Conservation (phyloP, 2,113 vertebrate genomes). For the Psilopsiagon aymara region DNA sequence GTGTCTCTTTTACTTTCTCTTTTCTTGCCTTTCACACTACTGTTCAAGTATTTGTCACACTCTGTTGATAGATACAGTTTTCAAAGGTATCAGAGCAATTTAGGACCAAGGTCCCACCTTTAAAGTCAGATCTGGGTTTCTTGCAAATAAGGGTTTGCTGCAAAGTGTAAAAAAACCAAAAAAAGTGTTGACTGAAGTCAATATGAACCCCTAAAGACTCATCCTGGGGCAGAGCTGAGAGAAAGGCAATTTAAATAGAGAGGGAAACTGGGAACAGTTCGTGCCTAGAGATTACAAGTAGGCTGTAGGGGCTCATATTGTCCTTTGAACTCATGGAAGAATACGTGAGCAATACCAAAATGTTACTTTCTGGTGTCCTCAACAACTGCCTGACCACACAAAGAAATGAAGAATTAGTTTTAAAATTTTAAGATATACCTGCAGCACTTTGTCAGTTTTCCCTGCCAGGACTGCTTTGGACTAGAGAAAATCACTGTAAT, state of each 20-base stretch:
- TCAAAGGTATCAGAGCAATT: background rate
- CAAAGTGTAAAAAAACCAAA: background rate
- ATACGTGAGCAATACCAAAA: background rate
- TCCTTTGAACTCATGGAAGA: background rate
- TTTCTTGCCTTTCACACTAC: background rate
- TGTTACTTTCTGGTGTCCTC: background rate
- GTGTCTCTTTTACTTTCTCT: background rate
- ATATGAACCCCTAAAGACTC: background rate
- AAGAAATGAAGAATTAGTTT: background rate
- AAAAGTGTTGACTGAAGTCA: background rate
- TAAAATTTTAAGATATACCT: background rate
- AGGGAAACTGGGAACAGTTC: background rate
- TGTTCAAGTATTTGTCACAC: conserved; percentile 9
- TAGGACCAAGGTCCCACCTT: background rate
- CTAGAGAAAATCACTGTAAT: background rate
- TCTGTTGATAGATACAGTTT: conserved; percentile 30
- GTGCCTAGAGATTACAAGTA: background rate
- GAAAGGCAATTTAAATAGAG: background rate
- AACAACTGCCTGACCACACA: background rate
- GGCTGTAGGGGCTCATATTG: background rate
- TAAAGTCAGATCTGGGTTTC: background rate
- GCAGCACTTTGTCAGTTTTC: background rate
- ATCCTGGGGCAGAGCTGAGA: background rate
- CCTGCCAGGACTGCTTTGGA: background rate
- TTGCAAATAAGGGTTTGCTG: background rate